Base-by-base conservation (phyloP, 2,888 invertebrate genomes). In the Himalopsyche anomala region DNA sequence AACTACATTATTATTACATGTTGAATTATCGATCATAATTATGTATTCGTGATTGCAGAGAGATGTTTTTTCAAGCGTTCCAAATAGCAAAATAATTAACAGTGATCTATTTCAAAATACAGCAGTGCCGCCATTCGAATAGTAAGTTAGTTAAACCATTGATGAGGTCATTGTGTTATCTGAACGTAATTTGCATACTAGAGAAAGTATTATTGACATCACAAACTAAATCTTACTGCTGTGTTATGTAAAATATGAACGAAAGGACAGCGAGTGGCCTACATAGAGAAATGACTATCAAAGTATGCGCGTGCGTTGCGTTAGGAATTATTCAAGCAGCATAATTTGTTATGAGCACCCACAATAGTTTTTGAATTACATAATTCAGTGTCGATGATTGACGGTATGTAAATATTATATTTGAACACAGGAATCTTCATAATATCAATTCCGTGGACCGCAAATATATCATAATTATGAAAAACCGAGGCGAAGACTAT, bases 181-280 rank as follows among this genome's bases (percentile, higher is more conserved):
- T 69, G 69, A 69, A 11, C 74, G 74, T 36, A 74, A 74, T 74
- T 74, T 74, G 74, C 74, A 74, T 74, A 74, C 74, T 38, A 74
- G 74, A 74, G 74, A 74, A 74, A 74, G 74, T 74, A 74, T 74
- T 74, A 74, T 38, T 74, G 74, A 74, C 74, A 74, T 74, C 74
- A 38, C 28, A 74, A 74, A 36, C 36, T 12, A 19, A 28, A 62
- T 28, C 62, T 19, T 3, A 62, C 11, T 5, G n/a, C 12, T 74
- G 74, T 15, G 38, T 74, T 74, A 74, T 38, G 74, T 74, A 74
- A 74, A 74, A 74, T 36, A 38, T 36, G 9, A 74, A 12, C 74
- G 36, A 74, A 74, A 74, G 74, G 74, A 74, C 74, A 38, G 74
- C 36, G 36, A 74, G 74, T 11, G 74, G 74, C 74, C 74, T 74